Conservation (phyloP, 2,797 vertebrate species). For the Bovichtus variegatus region DNA sequence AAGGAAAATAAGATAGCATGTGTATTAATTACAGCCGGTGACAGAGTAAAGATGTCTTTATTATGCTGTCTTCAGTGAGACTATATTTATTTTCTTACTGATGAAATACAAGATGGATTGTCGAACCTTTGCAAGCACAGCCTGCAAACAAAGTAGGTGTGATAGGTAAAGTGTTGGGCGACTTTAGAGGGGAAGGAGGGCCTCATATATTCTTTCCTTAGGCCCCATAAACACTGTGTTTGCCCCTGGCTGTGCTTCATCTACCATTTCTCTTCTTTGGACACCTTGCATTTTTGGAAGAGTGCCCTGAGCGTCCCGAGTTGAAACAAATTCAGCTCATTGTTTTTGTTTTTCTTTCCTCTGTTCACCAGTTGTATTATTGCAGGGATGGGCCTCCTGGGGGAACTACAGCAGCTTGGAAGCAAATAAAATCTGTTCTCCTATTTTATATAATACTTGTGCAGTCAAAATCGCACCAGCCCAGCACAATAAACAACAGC, state of each 20-base stretch:
- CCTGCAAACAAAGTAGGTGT: constrained; percentile 18
- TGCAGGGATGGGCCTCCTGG: constrained; percentile 17
- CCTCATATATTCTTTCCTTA: constrained; percentile 13
- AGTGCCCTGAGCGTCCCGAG: constrained; percentile 36
- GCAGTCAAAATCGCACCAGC: constrained; percentile 37
- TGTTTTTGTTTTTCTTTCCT: constrained; percentile 42
- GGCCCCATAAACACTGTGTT: constrained; percentile 43
- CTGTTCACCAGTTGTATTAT: constrained; percentile 32
- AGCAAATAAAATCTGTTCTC: constrained; percentile 37
- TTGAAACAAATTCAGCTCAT: constrained; percentile 42
- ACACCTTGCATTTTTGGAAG: constrained; percentile 53
- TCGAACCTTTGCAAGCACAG: neutral
- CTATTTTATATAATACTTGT: constrained; percentile 41
- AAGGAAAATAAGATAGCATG: constrained; percentile 19
- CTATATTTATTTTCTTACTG: neutral
- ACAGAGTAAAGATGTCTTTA: neutral
- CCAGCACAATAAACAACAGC: constrained; percentile 59
- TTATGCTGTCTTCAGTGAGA: neutral
- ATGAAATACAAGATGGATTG: constrained; percentile 3
- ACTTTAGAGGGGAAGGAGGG: constrained; percentile 4
- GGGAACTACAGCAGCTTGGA: constrained; percentile 20
- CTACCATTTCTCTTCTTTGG: constrained; percentile 40
- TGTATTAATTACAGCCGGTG: neutral
- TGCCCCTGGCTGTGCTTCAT: constrained; percentile 46
- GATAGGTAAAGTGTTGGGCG: constrained; percentile 13